Evolutionary conservation across 2,113 vertebrate species (phyloP).

Genomic region (Phaethornis superciliosus): DNA sequence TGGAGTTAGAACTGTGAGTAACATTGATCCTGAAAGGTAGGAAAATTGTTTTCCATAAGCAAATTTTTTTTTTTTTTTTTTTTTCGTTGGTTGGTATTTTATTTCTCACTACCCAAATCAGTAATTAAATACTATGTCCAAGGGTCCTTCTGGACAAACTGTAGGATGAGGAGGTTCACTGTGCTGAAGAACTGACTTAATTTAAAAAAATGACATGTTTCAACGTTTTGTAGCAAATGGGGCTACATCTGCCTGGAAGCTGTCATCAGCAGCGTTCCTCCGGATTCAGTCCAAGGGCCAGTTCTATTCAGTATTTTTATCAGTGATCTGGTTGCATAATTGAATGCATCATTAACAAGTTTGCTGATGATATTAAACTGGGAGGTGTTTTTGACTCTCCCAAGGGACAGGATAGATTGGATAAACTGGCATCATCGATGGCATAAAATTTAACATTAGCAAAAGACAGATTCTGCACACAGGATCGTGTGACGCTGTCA

Average conservation of each 20-base stretch:
- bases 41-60: background rate
- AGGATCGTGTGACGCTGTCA: background rate
- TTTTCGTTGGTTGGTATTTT: background rate
- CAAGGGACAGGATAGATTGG: background rate
- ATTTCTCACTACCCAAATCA: background rate
- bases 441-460: background rate
- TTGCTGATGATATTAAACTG: background rate
- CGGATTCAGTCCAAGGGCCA: background rate
- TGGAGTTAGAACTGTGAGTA: background rate
- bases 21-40: background rate
- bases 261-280: background rate
- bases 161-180: too few species aligned
- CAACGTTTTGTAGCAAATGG: background rate
- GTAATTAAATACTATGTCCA: background rate
- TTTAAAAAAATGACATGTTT: background rate
- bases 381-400: background rate
- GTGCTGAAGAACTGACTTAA: background rate
- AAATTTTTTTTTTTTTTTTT: background rate
- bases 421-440: background rate
- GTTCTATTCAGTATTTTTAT: background rate
- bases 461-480: background rate
- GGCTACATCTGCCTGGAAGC: too few species aligned
- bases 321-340: background rate
- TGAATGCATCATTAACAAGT: background rate
- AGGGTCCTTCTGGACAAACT: too few species aligned